Percentiles rank a stretch among this genome's conserved stretches.
Conservation (phyloP, 1,140 invertebrate genomes). For the Sarcophaga bullata region DNA sequence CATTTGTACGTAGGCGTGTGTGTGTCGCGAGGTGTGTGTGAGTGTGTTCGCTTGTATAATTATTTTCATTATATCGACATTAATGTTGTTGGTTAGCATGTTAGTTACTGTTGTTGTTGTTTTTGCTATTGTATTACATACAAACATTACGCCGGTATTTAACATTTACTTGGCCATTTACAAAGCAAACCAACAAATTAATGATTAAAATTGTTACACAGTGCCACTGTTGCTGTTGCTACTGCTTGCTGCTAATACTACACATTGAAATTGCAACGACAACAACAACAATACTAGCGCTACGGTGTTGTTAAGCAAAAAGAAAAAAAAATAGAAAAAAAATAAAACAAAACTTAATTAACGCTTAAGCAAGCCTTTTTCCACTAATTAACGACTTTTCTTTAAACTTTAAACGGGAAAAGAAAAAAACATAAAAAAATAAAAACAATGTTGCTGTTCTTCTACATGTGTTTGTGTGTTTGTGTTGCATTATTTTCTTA, state of each 20-base stretch:
- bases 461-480: too few relatives aligned
- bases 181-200: not conserved
- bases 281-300: not conserved
- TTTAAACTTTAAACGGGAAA: slow-evolving; percentile 46
- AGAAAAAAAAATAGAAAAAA: not conserved
- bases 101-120: not conserved
- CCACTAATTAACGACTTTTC: slow-evolving; percentile 48
- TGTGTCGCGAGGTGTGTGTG: too few relatives aligned
- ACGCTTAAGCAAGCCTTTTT: slow-evolving; percentile 48
- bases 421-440: slow-evolving; percentile 26
- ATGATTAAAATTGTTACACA: not conserved
- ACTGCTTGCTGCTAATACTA: too few relatives aligned
- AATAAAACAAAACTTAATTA: slow-evolving; percentile 47
- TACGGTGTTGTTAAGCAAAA: not conserved
- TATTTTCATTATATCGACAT: not conserved
- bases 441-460: slow-evolving; percentile 40
- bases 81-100: not conserved
- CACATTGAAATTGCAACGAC: too few relatives aligned
- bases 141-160: not conserved
- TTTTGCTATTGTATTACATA: not conserved
- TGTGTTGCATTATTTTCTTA: too few relatives aligned
- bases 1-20: too few relatives aligned
- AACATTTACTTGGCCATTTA: slow-evolving; percentile 11
- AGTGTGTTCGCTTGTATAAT: not conserved
- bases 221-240: not conserved